Evolutionary conservation across 2,797 vertebrate species (phyloP).

Genomic region (Staurois parvus): DNA sequence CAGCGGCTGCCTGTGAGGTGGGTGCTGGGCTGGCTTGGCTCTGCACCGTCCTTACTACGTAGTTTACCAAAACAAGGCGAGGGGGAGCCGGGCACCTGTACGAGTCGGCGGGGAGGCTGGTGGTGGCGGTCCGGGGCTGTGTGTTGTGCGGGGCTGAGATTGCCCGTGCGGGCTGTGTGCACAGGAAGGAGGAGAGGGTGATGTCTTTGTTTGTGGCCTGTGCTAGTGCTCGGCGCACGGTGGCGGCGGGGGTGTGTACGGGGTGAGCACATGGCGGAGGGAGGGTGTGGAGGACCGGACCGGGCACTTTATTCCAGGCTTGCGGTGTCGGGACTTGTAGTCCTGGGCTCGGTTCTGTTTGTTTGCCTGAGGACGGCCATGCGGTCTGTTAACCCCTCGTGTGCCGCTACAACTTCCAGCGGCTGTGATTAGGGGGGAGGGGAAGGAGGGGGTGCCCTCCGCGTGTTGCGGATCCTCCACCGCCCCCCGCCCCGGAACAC

Average conservation of each 20-base stretch:
- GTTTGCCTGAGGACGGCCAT: slow-evolving; percentile 2
- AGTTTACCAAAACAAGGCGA: slow-evolving; percentile 14
- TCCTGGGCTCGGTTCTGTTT: slow-evolving; percentile 22
- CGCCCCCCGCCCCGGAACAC: neutral
- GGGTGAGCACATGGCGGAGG: slow-evolving; percentile 64
- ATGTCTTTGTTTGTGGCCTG: slow-evolving; percentile 38
- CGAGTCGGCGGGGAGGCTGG: slow-evolving; percentile 32
- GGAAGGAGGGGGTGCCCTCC: no score
- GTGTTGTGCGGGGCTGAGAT: slow-evolving; percentile 3
- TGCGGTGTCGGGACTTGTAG: slow-evolving; percentile 59
- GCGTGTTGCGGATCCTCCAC: no score
- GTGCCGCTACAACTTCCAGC: neutral
- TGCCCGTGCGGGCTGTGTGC: neutral
- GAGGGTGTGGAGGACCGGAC: no score
- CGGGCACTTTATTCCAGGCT: slow-evolving; percentile 39
- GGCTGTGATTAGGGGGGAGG: no score
- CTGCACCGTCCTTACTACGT: slow-evolving; percentile 17
- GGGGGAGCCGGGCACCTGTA: slow-evolving; percentile 68
- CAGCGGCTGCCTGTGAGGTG: neutral
- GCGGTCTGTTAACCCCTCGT: slow-evolving; percentile 21
- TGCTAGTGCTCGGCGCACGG: neutral
- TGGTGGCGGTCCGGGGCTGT: slow-evolving; percentile 4
- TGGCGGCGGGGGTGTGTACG: slow-evolving; percentile 21
- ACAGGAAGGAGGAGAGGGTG: neutral
- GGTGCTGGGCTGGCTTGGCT: neutral